Percentiles rank a stretch among this genome's conserved stretches.
phyloP scores from a whole-genome alignment of 2,888 invertebrate species.

The Acanthosepion esculentum region DNA sequence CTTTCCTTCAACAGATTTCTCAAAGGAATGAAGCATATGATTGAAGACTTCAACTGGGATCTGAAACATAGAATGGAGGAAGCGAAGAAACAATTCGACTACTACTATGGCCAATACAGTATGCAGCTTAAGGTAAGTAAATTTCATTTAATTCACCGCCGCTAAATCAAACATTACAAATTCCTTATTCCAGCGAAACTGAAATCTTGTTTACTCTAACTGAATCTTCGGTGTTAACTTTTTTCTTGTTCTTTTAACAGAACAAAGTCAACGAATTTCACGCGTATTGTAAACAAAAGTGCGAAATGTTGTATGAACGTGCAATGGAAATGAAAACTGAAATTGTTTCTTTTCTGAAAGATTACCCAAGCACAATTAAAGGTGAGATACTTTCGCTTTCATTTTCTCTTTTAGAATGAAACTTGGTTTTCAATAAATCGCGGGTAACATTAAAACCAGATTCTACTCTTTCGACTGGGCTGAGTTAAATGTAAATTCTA shows the following conservation, averaged over 20 bases:
- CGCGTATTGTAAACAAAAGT: background rate
- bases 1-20: background rate
- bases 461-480: background rate
- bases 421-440: no score
- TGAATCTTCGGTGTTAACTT: background rate
- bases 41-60: background rate
- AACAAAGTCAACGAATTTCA: background rate
- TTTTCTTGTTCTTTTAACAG: background rate
- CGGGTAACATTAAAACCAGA: background rate
- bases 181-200: background rate
- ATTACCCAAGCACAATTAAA: background rate
- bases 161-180: background rate
- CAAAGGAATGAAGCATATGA: background rate
- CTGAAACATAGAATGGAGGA: background rate
- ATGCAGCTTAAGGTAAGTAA: background rate
- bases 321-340: background rate
- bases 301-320: background rate
- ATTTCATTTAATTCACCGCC: background rate
- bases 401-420: background rate
- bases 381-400: background rate
- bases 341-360: background rate
- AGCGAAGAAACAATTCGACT: background rate
- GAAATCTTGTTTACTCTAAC: background rate
- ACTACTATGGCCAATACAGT: background rate
- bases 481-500: background rate